Conservation (phyloP, 2,888 invertebrate species). For the Ditula angustiorana region DNA sequence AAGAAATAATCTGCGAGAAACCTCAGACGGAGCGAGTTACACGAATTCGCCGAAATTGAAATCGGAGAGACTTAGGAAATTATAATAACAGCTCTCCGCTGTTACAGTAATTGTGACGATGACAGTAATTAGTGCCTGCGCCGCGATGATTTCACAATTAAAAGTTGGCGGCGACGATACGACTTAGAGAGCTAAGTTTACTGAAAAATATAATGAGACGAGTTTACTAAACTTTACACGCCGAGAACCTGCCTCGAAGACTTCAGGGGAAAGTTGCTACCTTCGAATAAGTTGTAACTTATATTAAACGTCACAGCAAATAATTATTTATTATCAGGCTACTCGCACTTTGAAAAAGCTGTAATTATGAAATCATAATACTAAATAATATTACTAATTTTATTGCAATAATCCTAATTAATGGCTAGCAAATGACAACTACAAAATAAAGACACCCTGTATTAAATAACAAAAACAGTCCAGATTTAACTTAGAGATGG, state of each 20-base stretch:
- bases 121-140: conserved; percentile 21
- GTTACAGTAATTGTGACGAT: conserved; percentile 13
- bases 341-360: too few species aligned
- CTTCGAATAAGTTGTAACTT: not conserved
- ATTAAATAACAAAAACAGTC: too few species aligned
- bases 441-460: too few species aligned
- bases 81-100: not conserved
- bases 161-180: conserved; percentile 7
- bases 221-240: not conserved
- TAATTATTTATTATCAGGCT: too few species aligned
- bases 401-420: too few species aligned
- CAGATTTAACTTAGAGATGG: too few species aligned
- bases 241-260: not conserved
- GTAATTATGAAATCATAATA: too few species aligned
- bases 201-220: not conserved
- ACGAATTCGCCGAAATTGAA: conserved; percentile 22
- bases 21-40: conserved; percentile 3
- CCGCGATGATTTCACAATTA: conserved; percentile 24
- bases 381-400: too few species aligned
- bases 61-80: conserved; percentile 25
- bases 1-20: conserved; percentile 34
- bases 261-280: not conserved
- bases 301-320: not conserved
- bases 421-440: too few species aligned
- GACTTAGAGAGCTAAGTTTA: conserved; percentile 1